phyloP scores from a whole-genome alignment of 1,140 invertebrate species.

The Aphelenchoides besseyi region DNA sequence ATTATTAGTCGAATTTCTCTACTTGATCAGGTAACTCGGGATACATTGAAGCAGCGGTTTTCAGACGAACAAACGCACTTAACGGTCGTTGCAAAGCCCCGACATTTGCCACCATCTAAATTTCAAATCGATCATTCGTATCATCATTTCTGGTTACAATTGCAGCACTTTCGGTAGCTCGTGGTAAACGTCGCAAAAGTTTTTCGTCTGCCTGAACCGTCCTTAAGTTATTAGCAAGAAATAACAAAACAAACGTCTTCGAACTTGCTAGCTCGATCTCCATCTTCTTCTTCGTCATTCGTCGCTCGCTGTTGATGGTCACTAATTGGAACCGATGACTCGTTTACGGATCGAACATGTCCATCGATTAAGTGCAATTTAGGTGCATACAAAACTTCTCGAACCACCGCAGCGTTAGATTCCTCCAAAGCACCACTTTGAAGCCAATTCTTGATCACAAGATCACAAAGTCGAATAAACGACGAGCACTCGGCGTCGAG shows the following conservation, averaged over 20 bases:
- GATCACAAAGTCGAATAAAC: constrained; percentile 40
- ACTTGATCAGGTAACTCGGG: constrained; percentile 39
- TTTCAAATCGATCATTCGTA: not conserved
- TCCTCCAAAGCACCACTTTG: constrained; percentile 27
- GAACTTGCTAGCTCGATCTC: constrained; percentile 18
- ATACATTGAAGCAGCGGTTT: constrained; percentile 23
- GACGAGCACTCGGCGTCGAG: constrained; percentile 27
- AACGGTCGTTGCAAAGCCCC: constrained; percentile 36
- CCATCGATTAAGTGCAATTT: constrained; percentile 50
- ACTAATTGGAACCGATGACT: constrained; percentile 18
- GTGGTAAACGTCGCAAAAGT: constrained; percentile 33
- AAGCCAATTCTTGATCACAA: constrained; percentile 38
- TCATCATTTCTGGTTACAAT: constrained; percentile 25
- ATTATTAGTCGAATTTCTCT: not conserved
- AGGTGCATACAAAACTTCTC: constrained; percentile 46
- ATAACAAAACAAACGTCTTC: constrained; percentile 25
- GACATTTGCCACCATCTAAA: constrained; percentile 39
- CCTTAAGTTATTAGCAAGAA: not conserved
- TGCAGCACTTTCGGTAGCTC: constrained; percentile 41
- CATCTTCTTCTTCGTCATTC: constrained; percentile 18
- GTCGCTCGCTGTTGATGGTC: constrained; percentile 23
- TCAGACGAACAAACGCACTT: constrained; percentile 39
- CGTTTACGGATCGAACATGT: constrained; percentile 44
- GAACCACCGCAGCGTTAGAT: constrained; percentile 38
- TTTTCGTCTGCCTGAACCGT: constrained; percentile 49